Conservation (phyloP, 1,140 invertebrate species). For the Nymphalis io region DNA sequence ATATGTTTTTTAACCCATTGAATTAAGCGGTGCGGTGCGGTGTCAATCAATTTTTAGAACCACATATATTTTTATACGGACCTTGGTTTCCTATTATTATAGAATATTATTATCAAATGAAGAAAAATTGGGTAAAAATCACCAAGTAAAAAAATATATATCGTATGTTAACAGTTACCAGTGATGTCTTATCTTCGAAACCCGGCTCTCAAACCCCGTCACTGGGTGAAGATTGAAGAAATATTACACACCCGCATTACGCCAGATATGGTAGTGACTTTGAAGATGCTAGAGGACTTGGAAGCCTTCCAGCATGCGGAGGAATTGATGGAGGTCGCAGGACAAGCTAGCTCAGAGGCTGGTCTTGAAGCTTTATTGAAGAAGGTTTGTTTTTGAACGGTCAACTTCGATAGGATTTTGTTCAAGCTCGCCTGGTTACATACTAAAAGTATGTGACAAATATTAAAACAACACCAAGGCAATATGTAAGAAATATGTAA, state of each 20-base stretch:
- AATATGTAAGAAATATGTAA: too few relatives aligned
- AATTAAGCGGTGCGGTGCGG: too few relatives aligned
- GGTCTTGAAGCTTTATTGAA: conserved; percentile 89
- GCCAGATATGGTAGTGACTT: conserved; percentile 84
- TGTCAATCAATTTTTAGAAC: too few relatives aligned
- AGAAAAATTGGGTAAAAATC: too few relatives aligned
- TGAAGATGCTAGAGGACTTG: conserved; percentile 85
- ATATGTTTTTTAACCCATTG: too few relatives aligned
- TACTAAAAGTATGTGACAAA: too few relatives aligned
- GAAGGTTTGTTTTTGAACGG: conserved; percentile 79
- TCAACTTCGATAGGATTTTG: too few relatives aligned
- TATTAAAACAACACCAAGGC: too few relatives aligned
- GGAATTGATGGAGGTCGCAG: conserved; percentile 91
- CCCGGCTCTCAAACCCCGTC: conserved; percentile 86
- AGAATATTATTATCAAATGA: too few relatives aligned
- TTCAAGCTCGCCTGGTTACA: too few relatives aligned
- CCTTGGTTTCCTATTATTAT: too few relatives aligned
- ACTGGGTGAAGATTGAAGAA: conserved; percentile 91
- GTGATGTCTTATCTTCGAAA: conserved; percentile 88
- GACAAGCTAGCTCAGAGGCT: conserved; percentile 91
- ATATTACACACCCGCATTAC: conserved; percentile 87
- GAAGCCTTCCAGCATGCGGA: conserved; percentile 86
- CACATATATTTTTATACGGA: too few relatives aligned
- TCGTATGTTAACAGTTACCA: conserved; percentile 81
- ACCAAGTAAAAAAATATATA: not conserved